A percentile compares a stretch with the other conserved stretches of the same genome.
Evolutionary conservation across 1,140 invertebrate species (phyloP).

Genomic region (Calliphora vicina): DNA sequence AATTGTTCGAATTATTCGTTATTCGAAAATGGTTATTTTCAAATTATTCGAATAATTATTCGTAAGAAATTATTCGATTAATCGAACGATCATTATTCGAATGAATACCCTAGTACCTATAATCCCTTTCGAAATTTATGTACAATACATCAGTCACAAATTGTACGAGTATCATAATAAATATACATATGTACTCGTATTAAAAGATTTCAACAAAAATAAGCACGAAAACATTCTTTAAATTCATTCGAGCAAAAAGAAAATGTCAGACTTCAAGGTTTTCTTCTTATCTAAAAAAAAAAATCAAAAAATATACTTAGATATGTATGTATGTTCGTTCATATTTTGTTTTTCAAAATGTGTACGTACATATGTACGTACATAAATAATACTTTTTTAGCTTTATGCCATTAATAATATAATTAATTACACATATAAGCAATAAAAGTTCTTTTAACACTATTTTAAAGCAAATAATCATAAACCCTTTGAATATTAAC

Average conservation of each 20-base stretch:
- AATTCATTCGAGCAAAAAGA: slow-evolving; percentile 21
- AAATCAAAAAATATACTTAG: too few species aligned
- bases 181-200: too few species aligned
- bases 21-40: too few species aligned
- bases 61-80: too few species aligned
- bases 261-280: slow-evolving; percentile 29
- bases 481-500: background rate
- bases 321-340: too few species aligned
- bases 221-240: slow-evolving; percentile 6
- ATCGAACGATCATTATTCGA: too few species aligned
- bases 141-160: too few species aligned
- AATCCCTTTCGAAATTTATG: slow-evolving; percentile 62
- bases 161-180: background rate
- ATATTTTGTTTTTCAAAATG: background rate
- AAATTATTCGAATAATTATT: too few species aligned
- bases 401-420: background rate
- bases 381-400: background rate
- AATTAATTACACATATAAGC: background rate
- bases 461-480: background rate
- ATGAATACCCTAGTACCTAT: too few species aligned
- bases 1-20: too few species aligned
- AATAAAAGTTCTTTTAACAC: slow-evolving; percentile 17
- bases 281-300: background rate
- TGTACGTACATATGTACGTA: background rate
- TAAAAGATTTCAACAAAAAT: background rate